phyloP scores from a whole-genome alignment of 2,797 vertebrate species.

The Epinephelus awoara region DNA sequence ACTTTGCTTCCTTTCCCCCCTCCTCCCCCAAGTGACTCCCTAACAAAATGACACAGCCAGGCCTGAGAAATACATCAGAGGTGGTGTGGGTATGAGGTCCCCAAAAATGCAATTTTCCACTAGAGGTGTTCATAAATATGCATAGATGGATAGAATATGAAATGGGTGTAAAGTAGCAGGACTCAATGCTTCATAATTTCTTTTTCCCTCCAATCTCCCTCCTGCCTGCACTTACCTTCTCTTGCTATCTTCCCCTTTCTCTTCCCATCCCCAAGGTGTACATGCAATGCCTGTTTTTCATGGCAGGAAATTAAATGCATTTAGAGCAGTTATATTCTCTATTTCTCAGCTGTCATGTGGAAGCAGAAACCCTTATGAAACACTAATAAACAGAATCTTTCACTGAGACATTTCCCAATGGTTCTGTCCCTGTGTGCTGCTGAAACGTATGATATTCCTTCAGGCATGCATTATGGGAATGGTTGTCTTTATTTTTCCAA shows the following conservation, averaged over 20 bases:
- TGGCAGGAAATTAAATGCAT: conserved; percentile 86
- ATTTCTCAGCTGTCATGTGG: conserved; percentile 77
- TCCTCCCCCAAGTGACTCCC: conserved; percentile 9
- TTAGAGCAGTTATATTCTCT: conserved; percentile 85
- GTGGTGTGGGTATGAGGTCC: conserved; percentile 74
- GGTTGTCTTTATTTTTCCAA: conserved; percentile 54
- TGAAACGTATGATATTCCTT: conserved; percentile 62
- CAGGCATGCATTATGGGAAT: conserved; percentile 58
- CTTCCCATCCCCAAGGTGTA: conserved; percentile 76
- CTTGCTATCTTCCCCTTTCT: conserved; percentile 38
- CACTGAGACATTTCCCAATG: conserved; percentile 43
- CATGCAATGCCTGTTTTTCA: conserved; percentile 87
- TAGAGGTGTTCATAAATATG: conserved; percentile 88
- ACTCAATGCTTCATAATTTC: conserved; percentile 82
- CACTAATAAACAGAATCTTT: conserved; percentile 76
- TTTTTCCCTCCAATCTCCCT: conserved; percentile 50
- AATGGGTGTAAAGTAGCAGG: conserved; percentile 73
- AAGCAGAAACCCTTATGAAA: conserved; percentile 77
- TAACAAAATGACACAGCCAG: conserved; percentile 54
- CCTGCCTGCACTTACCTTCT: conserved; percentile 45
- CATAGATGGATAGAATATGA: conserved; percentile 83
- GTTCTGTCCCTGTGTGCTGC: conserved; percentile 25
- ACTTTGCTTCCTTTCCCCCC: neutral
- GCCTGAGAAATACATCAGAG: conserved; percentile 78
- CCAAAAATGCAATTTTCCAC: conserved; percentile 87